Evolutionary conservation across 2,797 vertebrate species (phyloP).

Genomic region (Neolamprologus multifasciatus): DNA sequence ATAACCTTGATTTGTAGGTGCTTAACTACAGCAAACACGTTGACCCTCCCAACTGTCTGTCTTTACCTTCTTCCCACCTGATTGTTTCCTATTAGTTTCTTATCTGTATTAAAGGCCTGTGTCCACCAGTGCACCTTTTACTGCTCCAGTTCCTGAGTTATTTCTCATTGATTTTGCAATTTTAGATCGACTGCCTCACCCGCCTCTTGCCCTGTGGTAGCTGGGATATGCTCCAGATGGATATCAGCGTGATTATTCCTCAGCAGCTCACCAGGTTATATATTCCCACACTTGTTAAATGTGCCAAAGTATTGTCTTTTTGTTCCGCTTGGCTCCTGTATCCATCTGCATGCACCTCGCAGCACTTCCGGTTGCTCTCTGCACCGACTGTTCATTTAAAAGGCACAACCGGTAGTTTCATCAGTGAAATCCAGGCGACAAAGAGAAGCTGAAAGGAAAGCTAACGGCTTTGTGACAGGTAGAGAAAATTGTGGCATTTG

Average conservation of each 20-base stretch:
- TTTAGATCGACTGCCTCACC: background rate
- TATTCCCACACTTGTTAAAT: background rate
- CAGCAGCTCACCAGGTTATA: background rate
- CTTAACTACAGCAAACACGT: background rate
- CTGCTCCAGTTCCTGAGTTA: background rate
- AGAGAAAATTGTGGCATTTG: background rate
- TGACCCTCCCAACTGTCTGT: background rate
- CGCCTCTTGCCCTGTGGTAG: background rate
- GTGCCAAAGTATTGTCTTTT: background rate
- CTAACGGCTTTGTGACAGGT: background rate
- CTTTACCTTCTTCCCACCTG: background rate
- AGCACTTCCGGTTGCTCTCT: background rate
- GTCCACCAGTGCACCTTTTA: background rate
- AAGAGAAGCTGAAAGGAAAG: background rate
- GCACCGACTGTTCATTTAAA: background rate
- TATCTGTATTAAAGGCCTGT: accelerated
- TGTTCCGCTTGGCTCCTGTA: background rate
- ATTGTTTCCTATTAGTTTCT: background rate
- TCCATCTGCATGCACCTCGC: background rate
- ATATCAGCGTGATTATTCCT: background rate
- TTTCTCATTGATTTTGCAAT: background rate
- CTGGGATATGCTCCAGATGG: background rate
- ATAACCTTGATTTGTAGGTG: background rate
- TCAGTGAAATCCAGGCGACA: background rate
- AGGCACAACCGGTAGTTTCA: background rate